Conservation (phyloP, 2,797 vertebrate genomes). For the Todus mexicanus region DNA sequence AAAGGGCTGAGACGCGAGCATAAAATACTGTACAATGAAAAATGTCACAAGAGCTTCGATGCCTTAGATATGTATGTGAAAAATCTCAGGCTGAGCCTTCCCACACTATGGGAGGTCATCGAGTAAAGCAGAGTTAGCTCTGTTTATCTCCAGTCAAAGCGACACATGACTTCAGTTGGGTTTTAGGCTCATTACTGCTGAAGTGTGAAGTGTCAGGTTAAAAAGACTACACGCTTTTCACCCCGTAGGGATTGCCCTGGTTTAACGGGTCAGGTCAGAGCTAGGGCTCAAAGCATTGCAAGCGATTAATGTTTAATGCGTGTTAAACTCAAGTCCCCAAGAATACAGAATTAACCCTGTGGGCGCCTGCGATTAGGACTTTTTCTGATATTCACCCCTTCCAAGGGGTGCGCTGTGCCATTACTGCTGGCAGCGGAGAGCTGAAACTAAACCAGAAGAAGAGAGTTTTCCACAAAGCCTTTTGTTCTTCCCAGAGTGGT, state of each 20-base stretch:
- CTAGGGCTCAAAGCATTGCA: constrained; percentile 5
- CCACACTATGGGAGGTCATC: constrained; percentile 58
- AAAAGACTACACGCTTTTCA: constrained; percentile 60
- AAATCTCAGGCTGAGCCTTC: constrained; percentile 59
- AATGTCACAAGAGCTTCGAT: constrained; percentile 55
- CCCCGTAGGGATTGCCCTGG: constrained; percentile 8
- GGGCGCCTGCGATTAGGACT: background rate
- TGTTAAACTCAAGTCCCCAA: constrained; percentile 11
- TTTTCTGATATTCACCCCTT: background rate
- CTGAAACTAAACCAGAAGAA: background rate
- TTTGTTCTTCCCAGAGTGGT: constrained; percentile 14
- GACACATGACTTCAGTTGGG: constrained; percentile 53
- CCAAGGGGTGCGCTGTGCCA: background rate
- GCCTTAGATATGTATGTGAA: constrained; percentile 54
- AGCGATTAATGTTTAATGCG: constrained; percentile 11
- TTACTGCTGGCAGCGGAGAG: background rate
- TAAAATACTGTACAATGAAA: constrained; percentile 61
- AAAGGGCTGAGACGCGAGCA: constrained; percentile 34
- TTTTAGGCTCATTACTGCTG: constrained; percentile 60
- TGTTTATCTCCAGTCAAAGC: constrained; percentile 52
- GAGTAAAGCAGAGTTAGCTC: constrained; percentile 22
- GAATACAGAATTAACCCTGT: constrained; percentile 41
- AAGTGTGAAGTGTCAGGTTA: constrained; percentile 67
- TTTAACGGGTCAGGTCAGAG: constrained; percentile 21
- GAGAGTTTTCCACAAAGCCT: background rate